A percentile compares a stretch with the other conserved stretches of the same genome.
Evolutionary conservation across 1,140 invertebrate genomes (phyloP).

Genomic region (Daktulosphaira vitifoliae): DNA sequence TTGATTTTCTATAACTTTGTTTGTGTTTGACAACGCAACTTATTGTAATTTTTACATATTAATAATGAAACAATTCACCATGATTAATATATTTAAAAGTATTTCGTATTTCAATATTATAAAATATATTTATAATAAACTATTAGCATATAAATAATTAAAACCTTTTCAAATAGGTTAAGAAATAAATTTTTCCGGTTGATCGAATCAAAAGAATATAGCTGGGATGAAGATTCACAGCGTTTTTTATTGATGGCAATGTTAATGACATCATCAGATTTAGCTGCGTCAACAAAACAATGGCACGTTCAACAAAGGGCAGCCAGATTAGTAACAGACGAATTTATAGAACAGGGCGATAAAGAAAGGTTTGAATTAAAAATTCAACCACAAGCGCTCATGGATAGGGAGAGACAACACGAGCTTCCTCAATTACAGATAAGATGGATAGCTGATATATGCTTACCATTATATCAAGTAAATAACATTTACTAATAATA

Average conservation of each 20-base stretch:
- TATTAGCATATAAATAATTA: no score
- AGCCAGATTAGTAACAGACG: constrained; percentile 44
- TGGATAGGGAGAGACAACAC: constrained; percentile 45
- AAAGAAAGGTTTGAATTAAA: constrained; percentile 54
- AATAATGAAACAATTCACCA: no score
- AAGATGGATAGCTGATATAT: constrained; percentile 45
- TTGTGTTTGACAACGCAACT: no score
- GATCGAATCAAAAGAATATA: constrained; percentile 46
- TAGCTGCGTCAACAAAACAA: constrained; percentile 58
- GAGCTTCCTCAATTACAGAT: constrained; percentile 45
- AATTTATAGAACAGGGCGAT: constrained; percentile 50
- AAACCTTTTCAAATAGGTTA: no score
- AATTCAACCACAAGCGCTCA: constrained; percentile 45
- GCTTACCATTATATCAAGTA: constrained; percentile 45
- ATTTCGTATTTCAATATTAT: no score
- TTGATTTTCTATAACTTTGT: no score
- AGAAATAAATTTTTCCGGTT: constrained; percentile 50
- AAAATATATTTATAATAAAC: no score
- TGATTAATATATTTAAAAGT: no score
- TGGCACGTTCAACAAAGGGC: constrained; percentile 54
- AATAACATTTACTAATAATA: no score
- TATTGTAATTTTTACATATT: no score
- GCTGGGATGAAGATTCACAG: constrained; percentile 49
- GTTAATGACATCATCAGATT: constrained; percentile 61
- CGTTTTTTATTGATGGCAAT: constrained; percentile 50